A percentile compares a stretch with the other conserved stretches of the same genome.
phyloP scores from a whole-genome alignment of 35 echinoderm and acorn worm species.

The Patiria miniata region DNA sequence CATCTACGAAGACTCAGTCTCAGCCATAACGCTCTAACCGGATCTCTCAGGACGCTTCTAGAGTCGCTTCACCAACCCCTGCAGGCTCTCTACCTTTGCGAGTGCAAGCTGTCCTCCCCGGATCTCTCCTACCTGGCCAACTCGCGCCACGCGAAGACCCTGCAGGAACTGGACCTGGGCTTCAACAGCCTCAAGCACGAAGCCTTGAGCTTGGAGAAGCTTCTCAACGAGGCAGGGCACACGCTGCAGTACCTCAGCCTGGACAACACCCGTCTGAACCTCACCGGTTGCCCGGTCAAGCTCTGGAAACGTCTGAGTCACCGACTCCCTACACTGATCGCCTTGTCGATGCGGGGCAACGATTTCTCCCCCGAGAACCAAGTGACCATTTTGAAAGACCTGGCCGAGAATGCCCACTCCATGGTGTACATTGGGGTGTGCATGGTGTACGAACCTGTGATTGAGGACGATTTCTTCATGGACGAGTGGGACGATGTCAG shows the following conservation, averaged over 20 bases:
- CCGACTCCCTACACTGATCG: background rate
- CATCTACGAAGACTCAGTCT: background rate
- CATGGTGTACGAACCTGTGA: background rate
- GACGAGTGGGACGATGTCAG: background rate
- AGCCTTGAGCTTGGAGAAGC: background rate
- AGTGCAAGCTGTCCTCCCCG: background rate
- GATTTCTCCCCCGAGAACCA: constrained; percentile 1
- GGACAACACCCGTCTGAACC: constrained; percentile 1
- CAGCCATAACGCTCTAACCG: constrained; percentile 12
- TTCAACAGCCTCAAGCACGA: background rate
- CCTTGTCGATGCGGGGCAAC: constrained; percentile 14
- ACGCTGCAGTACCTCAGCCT: background rate
- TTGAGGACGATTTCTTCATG: background rate
- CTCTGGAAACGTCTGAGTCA: background rate
- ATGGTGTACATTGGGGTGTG: background rate
- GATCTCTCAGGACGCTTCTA: background rate
- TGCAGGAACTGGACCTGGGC: constrained; percentile 15
- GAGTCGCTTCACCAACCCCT: background rate
- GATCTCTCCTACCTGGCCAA: constrained; percentile 27
- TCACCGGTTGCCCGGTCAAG: background rate
- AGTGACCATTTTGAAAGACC: background rate
- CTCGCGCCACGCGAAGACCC: background rate
- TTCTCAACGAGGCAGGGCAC: background rate
- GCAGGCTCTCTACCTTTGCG: background rate
- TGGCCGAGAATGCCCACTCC: background rate